Evolutionary conservation across 2,797 vertebrate genomes (phyloP), one percentile per base, ranked within the genome.

Genomic region (Protonibea diacanthus): DNA sequence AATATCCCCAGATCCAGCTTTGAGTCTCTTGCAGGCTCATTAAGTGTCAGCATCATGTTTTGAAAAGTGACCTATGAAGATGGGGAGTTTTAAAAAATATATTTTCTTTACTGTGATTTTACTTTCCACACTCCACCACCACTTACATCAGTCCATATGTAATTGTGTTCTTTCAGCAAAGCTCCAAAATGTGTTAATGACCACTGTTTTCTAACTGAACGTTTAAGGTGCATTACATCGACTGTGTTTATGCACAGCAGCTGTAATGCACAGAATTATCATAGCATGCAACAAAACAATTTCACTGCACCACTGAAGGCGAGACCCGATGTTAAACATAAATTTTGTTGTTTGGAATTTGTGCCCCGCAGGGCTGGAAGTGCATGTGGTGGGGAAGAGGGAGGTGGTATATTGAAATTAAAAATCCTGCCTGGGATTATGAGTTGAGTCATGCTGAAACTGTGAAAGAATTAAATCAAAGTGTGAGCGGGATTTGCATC

Each of bases 391-490:
- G 60, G 2, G 3, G 42, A 5, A 13, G 27, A 0, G 17, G 18
- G 38, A 5, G 52, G 38, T 13, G 48, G 27, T 51, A 51, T 29
- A 49, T 15, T 85, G 49, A 77, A 86, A 84, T 86, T 62, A 71
- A 89, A 38, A 88, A 89, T 71, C 80, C 72, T 82, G 80, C 60
- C 70, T 27, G 52, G 68, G 80, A 88, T 89, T 90, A 90, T 52
- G 78, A 74, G 77, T 71, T 88, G 86, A 93, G 84, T 93, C 86
- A 86, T 72, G 40, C 55, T 1, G 3, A 74, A 91, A 87, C 79
- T 79, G 75, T 74, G 77, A 87, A 82, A 74, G 21, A 71, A 80
- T 82, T 84, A 49, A 80, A 78, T 74, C 68, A 70, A 10, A 74
- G 64, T 53, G 76, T 1, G 7, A 80, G 44, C 8, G 42, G 74